phyloP scores from a whole-genome alignment of 2,888 invertebrate species.

The Sinotaia quadrata region DNA sequence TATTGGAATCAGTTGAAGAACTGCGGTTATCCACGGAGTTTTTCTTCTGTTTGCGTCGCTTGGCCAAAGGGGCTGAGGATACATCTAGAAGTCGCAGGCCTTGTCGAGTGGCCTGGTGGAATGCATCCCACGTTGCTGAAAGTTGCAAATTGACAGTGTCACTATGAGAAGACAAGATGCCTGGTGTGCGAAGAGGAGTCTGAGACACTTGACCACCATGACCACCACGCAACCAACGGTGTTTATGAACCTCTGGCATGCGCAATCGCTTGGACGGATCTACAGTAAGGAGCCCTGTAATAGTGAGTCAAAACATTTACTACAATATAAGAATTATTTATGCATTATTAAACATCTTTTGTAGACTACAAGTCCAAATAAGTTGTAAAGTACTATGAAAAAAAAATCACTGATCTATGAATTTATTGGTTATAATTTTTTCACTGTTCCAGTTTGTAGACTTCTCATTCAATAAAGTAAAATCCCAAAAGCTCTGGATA shows the following conservation, averaged over 20 bases:
- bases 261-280: slow-evolving; percentile 83
- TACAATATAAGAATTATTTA: no score
- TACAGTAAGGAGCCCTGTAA: slow-evolving; percentile 82
- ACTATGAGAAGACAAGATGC: slow-evolving; percentile 74
- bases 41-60: slow-evolving; percentile 77
- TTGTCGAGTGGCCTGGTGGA: slow-evolving; percentile 80
- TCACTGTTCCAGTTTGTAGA: no score
- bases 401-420: no score
- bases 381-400: no score
- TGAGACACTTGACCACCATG: slow-evolving; percentile 69
- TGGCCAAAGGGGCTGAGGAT: slow-evolving; percentile 80
- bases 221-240: slow-evolving; percentile 78
- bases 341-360: no score
- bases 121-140: slow-evolving; percentile 80
- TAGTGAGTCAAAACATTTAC: no score
- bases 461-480: no score
- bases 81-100: slow-evolving; percentile 85
- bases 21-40: slow-evolving; percentile 60
- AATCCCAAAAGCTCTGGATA: no score
- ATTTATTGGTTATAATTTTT: no score
- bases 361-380: no score
- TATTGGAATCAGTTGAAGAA: slow-evolving; percentile 64
- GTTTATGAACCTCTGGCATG: slow-evolving; percentile 79
- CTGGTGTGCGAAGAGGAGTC: slow-evolving; percentile 79
- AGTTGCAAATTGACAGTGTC: slow-evolving; percentile 76